A percentile compares a stretch with the other conserved stretches of the same genome.
phyloP scores from a whole-genome alignment of 1,140 invertebrate species.

The Orchesella cincta region DNA sequence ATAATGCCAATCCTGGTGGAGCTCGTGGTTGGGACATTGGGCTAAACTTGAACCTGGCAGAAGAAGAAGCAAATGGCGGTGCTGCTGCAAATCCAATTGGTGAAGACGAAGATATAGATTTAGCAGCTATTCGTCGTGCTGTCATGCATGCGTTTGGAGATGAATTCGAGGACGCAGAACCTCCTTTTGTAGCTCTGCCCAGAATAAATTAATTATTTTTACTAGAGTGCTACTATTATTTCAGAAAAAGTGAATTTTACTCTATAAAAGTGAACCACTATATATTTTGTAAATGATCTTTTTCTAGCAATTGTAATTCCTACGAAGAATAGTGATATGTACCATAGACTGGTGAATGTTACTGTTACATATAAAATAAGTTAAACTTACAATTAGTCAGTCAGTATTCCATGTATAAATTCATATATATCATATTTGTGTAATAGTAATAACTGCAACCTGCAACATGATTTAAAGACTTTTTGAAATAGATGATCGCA shows the following conservation, averaged over 20 bases:
- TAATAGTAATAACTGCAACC: too few relatives aligned
- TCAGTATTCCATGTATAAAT: too few relatives aligned
- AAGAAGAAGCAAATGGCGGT: neutral
- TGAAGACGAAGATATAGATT: neutral
- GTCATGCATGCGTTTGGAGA: slow-evolving; percentile 10
- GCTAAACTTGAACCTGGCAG: neutral
- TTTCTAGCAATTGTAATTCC: neutral
- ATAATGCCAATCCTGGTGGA: too few relatives aligned
- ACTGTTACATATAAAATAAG: neutral
- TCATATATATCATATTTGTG: too few relatives aligned
- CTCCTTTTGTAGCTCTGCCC: too few relatives aligned
- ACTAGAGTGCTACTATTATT: too few relatives aligned
- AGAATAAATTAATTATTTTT: too few relatives aligned
- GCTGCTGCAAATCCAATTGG: neutral
- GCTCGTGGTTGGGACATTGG: too few relatives aligned
- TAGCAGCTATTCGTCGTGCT: slow-evolving; percentile 2
- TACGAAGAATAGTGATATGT: slow-evolving; percentile 6
- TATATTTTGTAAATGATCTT: slow-evolving; percentile 13
- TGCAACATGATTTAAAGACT: too few relatives aligned
- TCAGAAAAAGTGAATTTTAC: too few relatives aligned
- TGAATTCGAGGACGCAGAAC: neutral
- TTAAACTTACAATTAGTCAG: neutral
- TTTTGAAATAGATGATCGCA: too few relatives aligned
- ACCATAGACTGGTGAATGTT: slow-evolving; percentile 10
- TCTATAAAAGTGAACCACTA: neutral